Evolutionary conservation across 30 jellyfish, hydroid and myxozoan species (phyloP), one percentile per base, ranked within the genome.

Genomic region (Aurelia sp.): DNA sequence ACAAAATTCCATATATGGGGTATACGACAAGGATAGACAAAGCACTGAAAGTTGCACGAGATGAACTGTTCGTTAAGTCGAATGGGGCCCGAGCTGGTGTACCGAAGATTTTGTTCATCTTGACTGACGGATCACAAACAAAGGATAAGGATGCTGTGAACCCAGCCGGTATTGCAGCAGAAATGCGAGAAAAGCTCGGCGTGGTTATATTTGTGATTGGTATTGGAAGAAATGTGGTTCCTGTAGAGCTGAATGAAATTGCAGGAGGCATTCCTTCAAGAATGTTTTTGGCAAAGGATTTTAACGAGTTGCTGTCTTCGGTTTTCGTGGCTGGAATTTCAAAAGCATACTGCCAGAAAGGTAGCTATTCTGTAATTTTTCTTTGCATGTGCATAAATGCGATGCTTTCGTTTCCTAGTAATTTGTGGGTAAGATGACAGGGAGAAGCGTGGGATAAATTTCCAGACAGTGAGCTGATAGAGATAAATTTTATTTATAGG

Each of bases 41-140:
- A 55, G 97, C 92, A 13, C 79, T 88, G 87, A 65, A 44, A 47
- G 16, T 73, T 69, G 91, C 94, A 58, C 67, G 80, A 22, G 86
- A 85, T 35, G 95, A 81, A 62, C 40, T 90, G 87, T 90, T 90
- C 74, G 38, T 51, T 12, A 27, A 79, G 38, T 38, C 40, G 53
- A 90, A 81, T 67, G 97, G 97, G 4, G 97, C 87, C n/a, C 97
- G 94, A 8, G 84, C 86, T 21, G 76, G 79, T 64, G 72, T 77
- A 12, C 90, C 97, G 22, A 90, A 90, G 82, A 83, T 90, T 38
- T 70, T 90, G 62, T 55, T 90, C 19, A 66, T 90, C 18, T 84
- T 90, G 33, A 90, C 97, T 6, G 97, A 90, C 67, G 97, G 97
- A 4, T 86, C 97, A 8, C 97, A 90, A 64, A 81, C 97, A 1